Base-by-base conservation (phyloP, 2,113 vertebrate species). In the Cyrtonyx montezumae region DNA sequence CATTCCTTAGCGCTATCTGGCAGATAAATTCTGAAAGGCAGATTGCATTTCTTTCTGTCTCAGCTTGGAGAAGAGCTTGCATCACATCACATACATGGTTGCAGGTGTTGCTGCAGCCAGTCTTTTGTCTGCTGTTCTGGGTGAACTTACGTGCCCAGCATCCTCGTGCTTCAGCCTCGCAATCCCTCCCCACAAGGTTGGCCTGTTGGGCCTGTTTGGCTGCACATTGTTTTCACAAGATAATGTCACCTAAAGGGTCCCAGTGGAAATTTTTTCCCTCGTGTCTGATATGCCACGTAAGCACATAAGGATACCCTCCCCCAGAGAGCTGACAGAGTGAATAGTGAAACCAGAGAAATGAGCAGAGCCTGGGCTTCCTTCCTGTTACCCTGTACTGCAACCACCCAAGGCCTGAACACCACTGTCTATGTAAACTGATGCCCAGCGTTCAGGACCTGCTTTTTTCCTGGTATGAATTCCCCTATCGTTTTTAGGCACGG, bases 161-260 rank as follows among this genome's bases (percentile, higher is more conserved):
- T 16, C 84, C 37, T 59, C 56, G 23, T 90, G 34, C 59, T 58
- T 58, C 70, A 66, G 51, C 59, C 36, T 82, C 42, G 43, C 46
- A 23, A 6, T 3, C 2, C 13, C 28, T 89, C 42, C 81, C 40
- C 53, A 14, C 81, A 75, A 75, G 79, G 20, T 84, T 3, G 1
- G 67, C 81, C 68, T 89, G 71, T 83, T 68, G 61, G 71, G 68
- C 81, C 65, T 78, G 71, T 95, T 67, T 87, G 80, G 84, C n/a
- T 45, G 83, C 55, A 59, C 1, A 0, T 8, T 78, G 67, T 19
- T 94, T 82, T 68, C 70, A 51, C 2, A 4, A 59, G 30, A 4
- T 70, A 61, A 25, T 83, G 87, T 88, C 71, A 77, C 71, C 56
- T 8, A 1, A 32, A 77, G n/a, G 74, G 32, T 37, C 32, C 22